Conservation (phyloP, 2,113 vertebrate genomes). For the Corythornis cristatus region DNA sequence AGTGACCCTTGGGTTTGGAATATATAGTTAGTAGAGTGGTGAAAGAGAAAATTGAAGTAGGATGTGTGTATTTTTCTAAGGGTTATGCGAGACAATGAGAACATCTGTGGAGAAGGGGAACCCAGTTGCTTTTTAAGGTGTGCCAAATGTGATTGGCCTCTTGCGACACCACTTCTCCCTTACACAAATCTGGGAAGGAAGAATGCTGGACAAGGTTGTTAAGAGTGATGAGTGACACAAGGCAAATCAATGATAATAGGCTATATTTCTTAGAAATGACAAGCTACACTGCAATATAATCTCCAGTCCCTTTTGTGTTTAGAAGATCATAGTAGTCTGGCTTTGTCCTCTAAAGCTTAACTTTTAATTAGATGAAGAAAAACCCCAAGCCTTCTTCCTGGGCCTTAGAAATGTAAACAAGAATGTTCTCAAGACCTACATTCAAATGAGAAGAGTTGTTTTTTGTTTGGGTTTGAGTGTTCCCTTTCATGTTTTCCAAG, state of each 20-base stretch:
- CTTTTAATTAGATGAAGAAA: slow-evolving; percentile 29
- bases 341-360: background rate
- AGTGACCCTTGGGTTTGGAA: slow-evolving; percentile 7
- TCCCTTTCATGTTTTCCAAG: slow-evolving; percentile 15
- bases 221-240: background rate
- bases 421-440: background rate
- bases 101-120: background rate
- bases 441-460: background rate
- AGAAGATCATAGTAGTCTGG: background rate
- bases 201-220: background rate
- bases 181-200: background rate
- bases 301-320: background rate
- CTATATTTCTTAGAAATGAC: background rate
- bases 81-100: background rate
- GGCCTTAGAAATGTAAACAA: background rate
- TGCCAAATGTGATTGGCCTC: background rate
- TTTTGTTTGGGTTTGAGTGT: slow-evolving; percentile 31
- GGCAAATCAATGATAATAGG: background rate
- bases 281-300: background rate
- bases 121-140: background rate
- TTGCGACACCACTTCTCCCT: background rate
- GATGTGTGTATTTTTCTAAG: background rate
- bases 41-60: background rate
- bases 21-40: slow-evolving; percentile 21
- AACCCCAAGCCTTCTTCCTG: background rate